These are phyloP conservation scores for Caenorhabditis inopinata DNA, from an alignment of 1,140 invertebrate genomes.

Conservation along the genomic window DNA sequence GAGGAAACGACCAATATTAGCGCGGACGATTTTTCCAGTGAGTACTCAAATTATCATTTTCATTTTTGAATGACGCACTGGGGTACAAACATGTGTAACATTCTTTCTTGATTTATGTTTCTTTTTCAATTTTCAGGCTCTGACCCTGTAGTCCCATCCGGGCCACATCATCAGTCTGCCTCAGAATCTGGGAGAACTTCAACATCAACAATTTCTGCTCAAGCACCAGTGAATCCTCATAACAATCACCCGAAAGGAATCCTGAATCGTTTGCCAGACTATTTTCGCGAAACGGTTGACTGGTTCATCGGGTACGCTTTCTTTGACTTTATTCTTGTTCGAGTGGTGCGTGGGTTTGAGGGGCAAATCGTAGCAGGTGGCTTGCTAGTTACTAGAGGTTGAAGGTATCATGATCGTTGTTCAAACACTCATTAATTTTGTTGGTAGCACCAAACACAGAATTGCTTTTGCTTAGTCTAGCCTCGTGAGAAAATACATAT, in stretches of 20 bases:
- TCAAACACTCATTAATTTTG: conserved; percentile 25
- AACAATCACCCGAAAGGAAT: conserved; percentile 14
- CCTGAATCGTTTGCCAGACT: conserved; percentile 36
- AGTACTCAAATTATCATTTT: not conserved
- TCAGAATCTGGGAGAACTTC: not conserved
- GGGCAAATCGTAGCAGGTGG: not conserved
- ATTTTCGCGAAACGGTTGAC: conserved; percentile 35
- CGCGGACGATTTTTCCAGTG: conserved; percentile 23
- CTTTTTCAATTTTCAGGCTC: not conserved
- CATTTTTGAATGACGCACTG: too few relatives aligned
- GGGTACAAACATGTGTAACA: too few relatives aligned
- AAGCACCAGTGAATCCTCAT: not conserved
- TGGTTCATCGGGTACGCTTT: conserved; percentile 36
- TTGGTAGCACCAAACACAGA: not conserved
- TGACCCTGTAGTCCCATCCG: not conserved
- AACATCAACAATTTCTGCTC: not conserved
- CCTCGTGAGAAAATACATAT: not conserved
- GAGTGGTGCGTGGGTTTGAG: not conserved
- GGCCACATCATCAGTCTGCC: conserved; percentile 8
- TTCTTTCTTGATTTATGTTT: too few relatives aligned
- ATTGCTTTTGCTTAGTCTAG: not conserved
- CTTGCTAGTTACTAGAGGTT: not conserved
- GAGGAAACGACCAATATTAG: conserved; percentile 8
- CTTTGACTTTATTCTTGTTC: not conserved
- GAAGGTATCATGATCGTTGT: conserved; percentile 19